Base-by-base conservation (phyloP, 2,888 invertebrate species). In the Mythimna impura region DNA sequence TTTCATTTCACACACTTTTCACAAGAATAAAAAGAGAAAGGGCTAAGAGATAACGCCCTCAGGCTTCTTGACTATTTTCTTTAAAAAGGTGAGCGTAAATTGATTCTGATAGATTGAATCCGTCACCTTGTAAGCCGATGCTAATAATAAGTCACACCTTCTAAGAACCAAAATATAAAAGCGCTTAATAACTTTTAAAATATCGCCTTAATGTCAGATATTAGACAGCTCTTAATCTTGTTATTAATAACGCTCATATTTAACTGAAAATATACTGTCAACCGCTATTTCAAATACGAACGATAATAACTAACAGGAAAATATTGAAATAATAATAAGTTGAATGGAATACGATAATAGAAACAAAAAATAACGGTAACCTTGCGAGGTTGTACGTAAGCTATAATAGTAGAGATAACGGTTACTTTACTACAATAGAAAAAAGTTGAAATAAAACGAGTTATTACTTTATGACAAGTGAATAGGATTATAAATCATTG, bases 61-160 rank as follows among this genome's bases (percentile, higher is more conserved):
- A 72, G 62, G 67, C 81, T 68, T 50, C 47, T 83, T 86, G 88
- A 87, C 82, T 87, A 88, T 89, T 89, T 90, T 89, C 87, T 89
- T 89, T 87, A 85, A 82, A 47, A 87, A 88, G 85, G 88, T 86
- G 87, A 89, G 87, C 84, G 86, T 89, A 89, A 91, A 92, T 93
- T 92, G 91, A 91, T 92, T 92, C 86, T 84, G 88, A 91, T 88
- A 85, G 87, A 88, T 90, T 84, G 84, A 83, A 78, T 86, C 81
- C 83, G 80, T 88, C 87, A 86, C 88, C 86, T 83, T 83, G 80
- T 86, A 85, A 82, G 76, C 74, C 66, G 86, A 86, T 82, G 83
- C 82, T 86, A 86, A 90, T 89, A 90, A 86, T 82, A 83, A 79
- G 40, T 76, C 79, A 76, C 34, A 36, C 50, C 66, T 81, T 73